These are phyloP conservation scores for Triops longicaudatus DNA, from an alignment of 1,140 invertebrate species.

Conservation along the genomic window DNA sequence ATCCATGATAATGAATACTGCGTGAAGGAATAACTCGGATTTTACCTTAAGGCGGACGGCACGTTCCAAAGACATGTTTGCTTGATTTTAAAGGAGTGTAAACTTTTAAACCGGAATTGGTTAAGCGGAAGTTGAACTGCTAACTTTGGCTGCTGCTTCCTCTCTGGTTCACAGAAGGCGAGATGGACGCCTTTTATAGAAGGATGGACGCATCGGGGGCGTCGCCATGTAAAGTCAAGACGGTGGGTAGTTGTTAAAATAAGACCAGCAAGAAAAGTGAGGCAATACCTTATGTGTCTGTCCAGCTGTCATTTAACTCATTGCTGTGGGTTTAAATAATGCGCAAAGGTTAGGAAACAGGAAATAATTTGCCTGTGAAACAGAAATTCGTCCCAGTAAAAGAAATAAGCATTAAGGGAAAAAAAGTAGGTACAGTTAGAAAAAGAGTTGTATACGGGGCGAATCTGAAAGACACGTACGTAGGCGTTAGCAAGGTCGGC, in stretches of 20 bases:
- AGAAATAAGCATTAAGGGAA: no score
- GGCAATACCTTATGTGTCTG: conserved; percentile 6
- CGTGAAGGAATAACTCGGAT: not conserved
- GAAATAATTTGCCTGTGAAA: not conserved
- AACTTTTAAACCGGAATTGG: not conserved
- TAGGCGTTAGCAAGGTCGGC: not conserved
- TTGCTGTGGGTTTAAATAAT: not conserved
- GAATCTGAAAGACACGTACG: not conserved
- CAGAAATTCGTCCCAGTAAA: not conserved
- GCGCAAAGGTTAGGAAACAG: not conserved
- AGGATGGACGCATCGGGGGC: not conserved
- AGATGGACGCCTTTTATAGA: conserved; percentile 8
- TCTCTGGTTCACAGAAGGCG: not conserved
- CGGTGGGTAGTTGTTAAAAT: not conserved
- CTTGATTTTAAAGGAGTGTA: not conserved
- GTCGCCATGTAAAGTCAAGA: not conserved
- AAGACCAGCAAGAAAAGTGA: not conserved
- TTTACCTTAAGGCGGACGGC: conserved; percentile 22
- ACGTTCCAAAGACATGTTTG: conserved; percentile 20
- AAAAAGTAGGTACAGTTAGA: not conserved
- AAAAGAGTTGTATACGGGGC: not conserved
- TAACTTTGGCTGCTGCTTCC: not conserved
- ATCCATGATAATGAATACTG: not conserved
- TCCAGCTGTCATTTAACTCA: not conserved
- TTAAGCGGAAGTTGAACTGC: not conserved